Evolutionary conservation across 1,140 invertebrate genomes (phyloP).

Genomic region (Drosophila paulistorum): DNA sequence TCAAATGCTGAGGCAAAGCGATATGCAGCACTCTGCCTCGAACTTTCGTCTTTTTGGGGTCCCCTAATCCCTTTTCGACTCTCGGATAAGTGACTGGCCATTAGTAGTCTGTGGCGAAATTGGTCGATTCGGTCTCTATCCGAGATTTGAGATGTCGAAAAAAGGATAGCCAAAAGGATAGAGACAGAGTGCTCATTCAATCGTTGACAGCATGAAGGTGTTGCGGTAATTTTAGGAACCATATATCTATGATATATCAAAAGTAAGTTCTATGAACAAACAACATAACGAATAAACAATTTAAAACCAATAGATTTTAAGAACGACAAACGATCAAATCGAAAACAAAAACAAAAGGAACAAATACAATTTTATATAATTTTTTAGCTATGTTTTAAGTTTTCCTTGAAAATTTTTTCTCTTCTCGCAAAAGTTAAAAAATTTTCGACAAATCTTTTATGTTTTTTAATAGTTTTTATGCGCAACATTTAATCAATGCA

Average conservation of each 20-base stretch:
- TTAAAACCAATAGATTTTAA: slow-evolving; percentile 48
- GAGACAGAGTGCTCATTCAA: slow-evolving; percentile 12
- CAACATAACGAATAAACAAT: slow-evolving; percentile 77
- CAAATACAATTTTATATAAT: too few relatives aligned
- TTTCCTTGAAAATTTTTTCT: slow-evolving; percentile 74
- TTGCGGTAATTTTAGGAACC: slow-evolving; percentile 92
- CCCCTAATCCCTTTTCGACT: slow-evolving; percentile 8
- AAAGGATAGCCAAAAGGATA: slow-evolving; percentile 1
- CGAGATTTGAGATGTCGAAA: neutral
- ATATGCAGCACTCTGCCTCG: slow-evolving; percentile 16
- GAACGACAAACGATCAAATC: slow-evolving; percentile 55
- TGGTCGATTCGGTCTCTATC: slow-evolving; percentile 29
- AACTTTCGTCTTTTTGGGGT: slow-evolving; percentile 5
- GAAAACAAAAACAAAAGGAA: slow-evolving; percentile 62
- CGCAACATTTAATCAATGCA: slow-evolving; percentile 24
- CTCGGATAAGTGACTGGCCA: slow-evolving; percentile 27
- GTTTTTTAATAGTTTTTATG: slow-evolving; percentile 4
- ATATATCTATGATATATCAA: slow-evolving; percentile 98
- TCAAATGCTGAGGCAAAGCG: slow-evolving; percentile 61
- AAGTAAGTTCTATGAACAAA: slow-evolving; percentile 96
- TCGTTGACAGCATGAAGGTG: slow-evolving; percentile 83
- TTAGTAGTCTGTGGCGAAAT: slow-evolving; percentile 63
- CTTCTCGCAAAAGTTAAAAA: slow-evolving; percentile 65
- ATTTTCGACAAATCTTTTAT: slow-evolving; percentile 56
- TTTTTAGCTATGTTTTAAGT: slow-evolving; percentile 45